Evolutionary conservation across 1,140 invertebrate species (phyloP).

Genomic region (Drosophila kepulauana): DNA sequence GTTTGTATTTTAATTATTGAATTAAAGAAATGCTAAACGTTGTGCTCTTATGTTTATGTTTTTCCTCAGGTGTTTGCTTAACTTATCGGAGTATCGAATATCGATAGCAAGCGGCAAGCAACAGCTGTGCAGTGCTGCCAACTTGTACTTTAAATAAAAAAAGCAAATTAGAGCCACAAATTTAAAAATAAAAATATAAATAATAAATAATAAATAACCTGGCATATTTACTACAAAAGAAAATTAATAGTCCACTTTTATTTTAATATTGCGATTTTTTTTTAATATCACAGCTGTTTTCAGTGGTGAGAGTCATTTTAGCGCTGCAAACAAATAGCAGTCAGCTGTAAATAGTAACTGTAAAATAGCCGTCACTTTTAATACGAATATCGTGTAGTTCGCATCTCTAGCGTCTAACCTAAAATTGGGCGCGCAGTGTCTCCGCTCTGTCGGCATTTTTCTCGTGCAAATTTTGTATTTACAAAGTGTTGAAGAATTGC

Average conservation of each 20-base stretch:
- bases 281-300: no score
- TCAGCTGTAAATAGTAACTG: slow-evolving; percentile 10
- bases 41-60: slow-evolving; percentile 14
- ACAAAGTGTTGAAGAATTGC: slow-evolving; percentile 36
- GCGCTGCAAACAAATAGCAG: background rate
- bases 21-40: background rate
- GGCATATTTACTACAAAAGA: no score
- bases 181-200: no score
- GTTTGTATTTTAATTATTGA: background rate
- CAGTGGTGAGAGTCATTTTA: background rate
- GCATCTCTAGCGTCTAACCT: slow-evolving; percentile 67
- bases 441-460: slow-evolving; percentile 47
- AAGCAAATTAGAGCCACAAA: background rate
- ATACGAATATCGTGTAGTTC: background rate
- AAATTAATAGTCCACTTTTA: no score
- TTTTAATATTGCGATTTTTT: no score
- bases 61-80: background rate
- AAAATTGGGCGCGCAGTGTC: slow-evolving; percentile 74
- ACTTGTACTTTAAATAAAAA: background rate
- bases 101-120: slow-evolving; percentile 1
- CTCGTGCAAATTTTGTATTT: slow-evolving; percentile 36
- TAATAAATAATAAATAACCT: no score
- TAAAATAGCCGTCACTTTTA: slow-evolving; percentile 13
- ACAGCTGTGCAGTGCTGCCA: background rate
- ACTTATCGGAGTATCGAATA: slow-evolving; percentile 25